Conservation (phyloP, 2,888 invertebrate genomes). For the Malthinus flaveolus region DNA sequence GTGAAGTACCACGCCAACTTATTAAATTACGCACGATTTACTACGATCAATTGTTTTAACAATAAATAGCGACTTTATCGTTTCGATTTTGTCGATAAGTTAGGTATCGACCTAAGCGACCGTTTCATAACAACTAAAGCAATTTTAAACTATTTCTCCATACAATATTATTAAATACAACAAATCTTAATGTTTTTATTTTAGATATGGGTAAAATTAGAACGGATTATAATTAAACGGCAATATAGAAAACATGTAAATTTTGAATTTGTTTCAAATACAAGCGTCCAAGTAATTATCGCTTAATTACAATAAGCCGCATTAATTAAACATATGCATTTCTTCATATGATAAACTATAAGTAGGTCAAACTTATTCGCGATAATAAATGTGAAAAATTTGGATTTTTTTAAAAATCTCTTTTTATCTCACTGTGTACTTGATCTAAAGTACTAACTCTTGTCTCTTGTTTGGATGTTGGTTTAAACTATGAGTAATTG, state of each 20-base stretch:
- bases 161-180: slow-evolving; percentile 52
- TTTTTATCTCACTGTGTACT: slow-evolving; percentile 22
- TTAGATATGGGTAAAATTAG: slow-evolving; percentile 50
- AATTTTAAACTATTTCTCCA: slow-evolving; percentile 50
- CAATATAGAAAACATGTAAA: slow-evolving; percentile 29
- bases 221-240: slow-evolving; percentile 40
- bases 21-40: too few relatives aligned
- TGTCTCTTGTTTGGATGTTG: too few relatives aligned
- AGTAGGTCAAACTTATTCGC: slow-evolving; percentile 51
- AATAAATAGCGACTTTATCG: too few relatives aligned
- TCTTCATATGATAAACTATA: slow-evolving; percentile 46
- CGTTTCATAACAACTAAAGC: slow-evolving; percentile 47
- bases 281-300: slow-evolving; percentile 13
- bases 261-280: slow-evolving; percentile 22
- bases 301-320: slow-evolving; percentile 2
- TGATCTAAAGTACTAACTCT: not conserved
- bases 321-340: slow-evolving; percentile 18
- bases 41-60: too few relatives aligned
- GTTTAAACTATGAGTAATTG: too few relatives aligned
- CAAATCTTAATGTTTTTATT: slow-evolving; percentile 50
- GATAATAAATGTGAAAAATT: slow-evolving; percentile 44
- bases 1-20: too few relatives aligned
- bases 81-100: slow-evolving; percentile 8
- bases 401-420: slow-evolving; percentile 25
- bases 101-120: slow-evolving; percentile 31